A percentile compares a stretch with the other conserved stretches of the same genome.
These are phyloP conservation scores for Trogon melanurus DNA, from an alignment of 2,113 vertebrate genomes.

Conservation along the genomic window DNA sequence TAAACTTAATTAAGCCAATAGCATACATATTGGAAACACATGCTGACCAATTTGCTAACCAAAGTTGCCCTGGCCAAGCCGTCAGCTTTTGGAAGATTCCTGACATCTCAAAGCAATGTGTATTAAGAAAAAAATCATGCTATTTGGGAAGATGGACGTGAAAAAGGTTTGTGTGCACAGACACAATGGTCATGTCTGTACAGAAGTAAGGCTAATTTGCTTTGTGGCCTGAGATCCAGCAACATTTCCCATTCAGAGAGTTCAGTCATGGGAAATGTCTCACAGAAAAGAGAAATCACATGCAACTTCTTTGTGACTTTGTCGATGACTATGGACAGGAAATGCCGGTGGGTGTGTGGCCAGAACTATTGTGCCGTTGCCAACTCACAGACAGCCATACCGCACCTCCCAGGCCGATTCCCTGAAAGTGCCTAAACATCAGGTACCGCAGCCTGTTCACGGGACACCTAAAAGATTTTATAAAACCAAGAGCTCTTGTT, in stretches of 20 bases:
- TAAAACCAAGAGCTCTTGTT: background rate
- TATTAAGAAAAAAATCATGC: background rate
- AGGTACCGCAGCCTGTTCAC: background rate
- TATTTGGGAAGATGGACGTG: background rate
- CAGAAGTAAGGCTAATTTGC: background rate
- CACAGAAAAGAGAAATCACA: background rate
- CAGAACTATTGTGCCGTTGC: background rate
- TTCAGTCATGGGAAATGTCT: background rate
- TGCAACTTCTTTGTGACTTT: background rate
- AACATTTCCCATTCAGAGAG: background rate
- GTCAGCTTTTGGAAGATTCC: background rate
- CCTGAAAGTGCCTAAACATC: background rate
- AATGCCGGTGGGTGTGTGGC: rapidly evolving
- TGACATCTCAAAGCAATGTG: background rate
- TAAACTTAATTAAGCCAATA: constrained; percentile 36
- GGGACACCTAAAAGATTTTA: background rate
- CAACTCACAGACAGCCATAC: background rate
- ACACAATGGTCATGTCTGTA: background rate
- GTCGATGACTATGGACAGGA: background rate
- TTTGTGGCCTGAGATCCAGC: background rate
- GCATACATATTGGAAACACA: constrained; percentile 8
- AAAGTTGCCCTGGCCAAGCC: background rate
- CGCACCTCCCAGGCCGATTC: background rate
- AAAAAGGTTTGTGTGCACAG: background rate
- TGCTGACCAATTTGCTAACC: constrained; percentile 14